Base-by-base conservation (phyloP, 2,113 vertebrate species). In the Pygoscelis antarcticus region DNA sequence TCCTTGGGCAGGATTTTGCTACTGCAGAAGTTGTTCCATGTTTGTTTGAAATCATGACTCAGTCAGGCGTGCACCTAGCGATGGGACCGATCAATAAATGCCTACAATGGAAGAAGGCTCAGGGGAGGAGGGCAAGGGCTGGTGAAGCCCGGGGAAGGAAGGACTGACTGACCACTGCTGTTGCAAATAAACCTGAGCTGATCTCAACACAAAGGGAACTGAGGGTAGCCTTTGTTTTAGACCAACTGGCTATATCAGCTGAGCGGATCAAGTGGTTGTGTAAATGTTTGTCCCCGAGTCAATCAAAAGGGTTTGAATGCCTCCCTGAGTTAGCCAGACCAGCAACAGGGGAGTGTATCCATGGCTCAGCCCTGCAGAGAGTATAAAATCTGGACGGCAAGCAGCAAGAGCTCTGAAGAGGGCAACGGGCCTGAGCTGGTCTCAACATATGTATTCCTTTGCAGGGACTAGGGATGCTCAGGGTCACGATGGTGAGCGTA, bases 401-500 rank as follows among this genome's bases (percentile, higher is more conserved):
- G 61, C 44, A 49, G 10, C 30, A 26, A 26, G 25, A 57, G 17
- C 42, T 64, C 21, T 51, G 46, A 52, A 16, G 54, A 46, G 55
- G 54, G 34, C 55, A n/a, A 29, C 0, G 11, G 27, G 29, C 70
- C 49, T 18, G 44, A 36, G 69, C 44, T 51, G 87, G 26, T 60
- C 61, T 72, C 86, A 25, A 6, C 10, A 64, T 36, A 1, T 4
- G 17, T 44, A 10, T 34, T 23, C 44, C 36, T 74, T 10, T 54
- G 68, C 38, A 66, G 32, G 44, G 32, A 62, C 22, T 15, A 9
- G 38, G 34, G 21, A 17, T 29, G 34, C 51, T 46, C 38, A 6
- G 11, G 38, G 36, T 18, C 16, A 4, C 1, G 18, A 7, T 4
- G 18, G 30, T 36, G 64, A n/a, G 40, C 4, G 0, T 17, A 1